These are phyloP conservation scores for Polypterus senegalus DNA, from an alignment of 2,113 vertebrate species.

Conservation along the genomic window DNA sequence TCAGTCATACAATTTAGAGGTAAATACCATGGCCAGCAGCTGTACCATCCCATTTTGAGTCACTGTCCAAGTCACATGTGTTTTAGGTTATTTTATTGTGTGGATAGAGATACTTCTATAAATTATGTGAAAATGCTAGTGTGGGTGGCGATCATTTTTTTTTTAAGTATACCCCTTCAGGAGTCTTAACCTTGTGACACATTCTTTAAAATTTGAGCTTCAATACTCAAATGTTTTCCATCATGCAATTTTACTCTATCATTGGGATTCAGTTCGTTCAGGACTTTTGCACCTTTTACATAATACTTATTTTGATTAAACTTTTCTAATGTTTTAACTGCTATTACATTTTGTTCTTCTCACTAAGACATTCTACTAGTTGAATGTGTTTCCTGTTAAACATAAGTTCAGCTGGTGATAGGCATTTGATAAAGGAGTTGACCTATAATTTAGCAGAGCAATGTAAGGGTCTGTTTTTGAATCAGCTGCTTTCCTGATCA, in stretches of 20 bases:
- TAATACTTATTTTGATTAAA: not conserved
- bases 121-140: no score
- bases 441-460: not conserved
- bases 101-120: no score
- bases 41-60: no score
- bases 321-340: not conserved
- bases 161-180: not conserved
- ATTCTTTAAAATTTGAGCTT: not conserved
- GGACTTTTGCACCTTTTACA: not conserved
- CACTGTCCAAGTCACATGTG: no score
- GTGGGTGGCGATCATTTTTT: no score
- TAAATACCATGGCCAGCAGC: no score
- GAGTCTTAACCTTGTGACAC: slow-evolving; percentile 7
- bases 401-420: slow-evolving; percentile 2
- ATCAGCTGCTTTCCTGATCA: slow-evolving; percentile 3
- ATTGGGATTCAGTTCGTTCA: not conserved
- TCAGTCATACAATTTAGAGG: no score
- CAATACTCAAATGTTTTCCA: slow-evolving; percentile 4
- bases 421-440: not conserved
- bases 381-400: not conserved
- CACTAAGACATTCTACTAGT: not conserved
- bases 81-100: no score
- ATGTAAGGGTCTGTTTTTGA: slow-evolving; percentile 5
- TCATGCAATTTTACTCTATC: slow-evolving; percentile 6
- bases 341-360: not conserved